Evolutionary conservation across 2,888 invertebrate genomes (phyloP).

Genomic region (Campoletis raptor): DNA sequence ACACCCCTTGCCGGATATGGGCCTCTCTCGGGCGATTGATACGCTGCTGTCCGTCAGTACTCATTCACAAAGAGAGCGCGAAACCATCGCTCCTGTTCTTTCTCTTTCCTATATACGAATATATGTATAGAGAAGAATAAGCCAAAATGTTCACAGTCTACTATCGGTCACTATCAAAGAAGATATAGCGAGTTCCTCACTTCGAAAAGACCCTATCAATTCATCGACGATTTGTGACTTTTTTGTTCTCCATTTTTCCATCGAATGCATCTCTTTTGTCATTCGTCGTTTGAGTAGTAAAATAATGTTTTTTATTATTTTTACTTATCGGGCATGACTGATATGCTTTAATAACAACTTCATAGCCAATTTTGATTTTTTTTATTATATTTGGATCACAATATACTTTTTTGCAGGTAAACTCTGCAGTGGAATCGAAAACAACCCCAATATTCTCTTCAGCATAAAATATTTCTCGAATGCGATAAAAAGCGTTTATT

Average conservation of each 20-base stretch:
- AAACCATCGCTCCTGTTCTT: conserved; percentile 30
- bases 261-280: not conserved
- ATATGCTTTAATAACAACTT: too few relatives aligned
- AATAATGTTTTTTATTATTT: too few relatives aligned
- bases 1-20: conserved; percentile 66
- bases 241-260: conserved; percentile 1
- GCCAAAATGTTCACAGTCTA: conserved; percentile 38
- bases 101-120: conserved; percentile 64
- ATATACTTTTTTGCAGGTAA: too few relatives aligned
- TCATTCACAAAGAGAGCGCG: conserved; percentile 44
- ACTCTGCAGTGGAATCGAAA: too few relatives aligned
- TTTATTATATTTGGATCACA: too few relatives aligned
- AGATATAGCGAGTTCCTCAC: not conserved
- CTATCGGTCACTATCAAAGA: conserved; percentile 33
- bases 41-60: conserved; percentile 67
- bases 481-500: not conserved
- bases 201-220: conserved; percentile 8
- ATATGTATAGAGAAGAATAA: conserved; percentile 67
- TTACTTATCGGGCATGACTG: too few relatives aligned
- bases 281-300: too few relatives aligned
- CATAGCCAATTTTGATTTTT: too few relatives aligned
- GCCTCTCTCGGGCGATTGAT: conserved; percentile 70
- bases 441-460: too few relatives aligned
- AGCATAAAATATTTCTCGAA: not conserved
- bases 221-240: conserved; percentile 1